Base-by-base conservation (phyloP, 2,888 invertebrate genomes). In the Drosophila monieri region DNA sequence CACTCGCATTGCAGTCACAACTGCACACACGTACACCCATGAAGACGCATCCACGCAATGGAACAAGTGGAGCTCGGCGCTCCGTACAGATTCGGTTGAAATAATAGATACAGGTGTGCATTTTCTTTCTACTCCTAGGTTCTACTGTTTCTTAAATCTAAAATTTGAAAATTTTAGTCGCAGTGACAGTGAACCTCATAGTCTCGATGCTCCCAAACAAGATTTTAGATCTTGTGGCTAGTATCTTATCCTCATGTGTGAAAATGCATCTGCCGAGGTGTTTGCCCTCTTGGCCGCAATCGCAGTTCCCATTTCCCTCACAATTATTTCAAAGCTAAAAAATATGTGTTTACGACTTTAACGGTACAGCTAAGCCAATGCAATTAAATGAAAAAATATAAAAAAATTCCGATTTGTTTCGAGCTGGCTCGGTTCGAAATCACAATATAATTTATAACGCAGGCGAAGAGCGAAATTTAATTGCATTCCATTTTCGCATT, bases 401-500 rank as follows among this genome's bases (percentile, higher is more conserved):
- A 32, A 61, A 46, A 57, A 41, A 18, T 9, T 39, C 14, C 47
- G 56, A 41, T 35, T 66, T 68, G 64, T 64, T 52, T 39, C 8
- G 39, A 56, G 18, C 1, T 18, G 18, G 18, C 18, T 18, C 18
- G 1, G 18, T 18, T 57, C 15, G 23, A 76, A 79, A 79, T 75
- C 80, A 73, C 77, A 76, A 83, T 57, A 83, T 61, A 78, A 85
- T 80, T 83, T 78, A 83, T 71, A 30, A 71, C 61, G 47, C 49
- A 59, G 55, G 14, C 21, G 49, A 49, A 49, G 21, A 25, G 51
- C 30, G 27, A 71, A 77, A 65, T 78, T 76, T 77, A 75, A 76
- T 86, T 79, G 73, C 76, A 48, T 69, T 80, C 73, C 75, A 68
- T 74, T 77, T 75, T 72, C 76, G 37, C 86, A 87, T 83, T 80